Evolutionary conservation across 2,797 vertebrate species (phyloP), one percentile per base, ranked within the genome.

Genomic region (Danionella dracula): DNA sequence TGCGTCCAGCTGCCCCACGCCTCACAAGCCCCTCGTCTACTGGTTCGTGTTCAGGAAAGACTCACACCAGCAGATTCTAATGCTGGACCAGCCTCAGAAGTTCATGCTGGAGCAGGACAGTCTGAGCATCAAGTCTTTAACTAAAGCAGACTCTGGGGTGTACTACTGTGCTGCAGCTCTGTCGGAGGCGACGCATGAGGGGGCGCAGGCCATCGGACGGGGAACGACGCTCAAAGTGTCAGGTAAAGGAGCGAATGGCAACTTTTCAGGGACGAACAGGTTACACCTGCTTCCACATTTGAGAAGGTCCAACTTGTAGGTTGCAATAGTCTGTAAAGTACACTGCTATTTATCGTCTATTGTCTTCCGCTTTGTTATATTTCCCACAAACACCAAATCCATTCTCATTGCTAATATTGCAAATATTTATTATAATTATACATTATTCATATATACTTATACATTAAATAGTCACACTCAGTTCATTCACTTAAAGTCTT

Each of bases 221-320:
- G 87, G 85, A 1, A 85, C 79, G 0, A 72, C 51, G 21, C 79
- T 90, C 4, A 67, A 73, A 2, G 84, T 90, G 17, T 78, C 1
- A 45, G 81, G 89, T 90, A 78, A 82, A 81, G 23, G 6, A 27
- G 3, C 6, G 23, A 7, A 29, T 13, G 4, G 3, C 6, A 5
- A 8, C 12, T 8, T 27, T 42, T 27, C 23, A 27, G 3, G 23
- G 23, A 27, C 3, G 3, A 27, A 27, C 3, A 27, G 23, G 6
- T 3, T 27, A 27, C 3, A 3, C 23, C 23, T 27, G n/a, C n/a
- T n/a, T n/a, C n/a, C n/a, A n/a, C n/a, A n/a, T n/a, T n/a, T n/a
- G n/a, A n/a, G n/a, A n/a, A n/a, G n/a, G n/a, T n/a, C n/a, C n/a
- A n/a, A n/a, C n/a, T n/a, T n/a, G n/a, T n/a, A n/a, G n/a, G n/a